phyloP scores from a whole-genome alignment of 2,888 invertebrate species.

The Melipona beecheii region DNA sequence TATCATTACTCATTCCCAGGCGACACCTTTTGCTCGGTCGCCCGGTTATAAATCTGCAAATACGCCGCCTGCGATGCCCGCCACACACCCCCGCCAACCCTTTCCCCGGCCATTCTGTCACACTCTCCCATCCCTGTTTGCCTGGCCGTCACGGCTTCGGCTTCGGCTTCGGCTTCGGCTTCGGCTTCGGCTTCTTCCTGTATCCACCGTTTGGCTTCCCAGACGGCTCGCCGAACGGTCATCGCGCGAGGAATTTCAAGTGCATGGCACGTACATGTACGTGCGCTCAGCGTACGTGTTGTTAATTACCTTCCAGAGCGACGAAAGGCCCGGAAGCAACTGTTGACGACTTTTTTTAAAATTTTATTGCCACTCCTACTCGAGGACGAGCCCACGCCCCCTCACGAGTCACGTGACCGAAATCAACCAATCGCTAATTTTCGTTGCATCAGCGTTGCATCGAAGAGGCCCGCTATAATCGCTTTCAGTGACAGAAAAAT shows the following conservation, averaged over 20 bases:
- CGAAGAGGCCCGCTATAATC: too few species aligned
- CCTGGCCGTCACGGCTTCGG: not conserved
- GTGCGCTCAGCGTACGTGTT: conserved; percentile 57
- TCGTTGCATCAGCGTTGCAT: too few species aligned
- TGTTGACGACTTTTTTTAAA: too few species aligned
- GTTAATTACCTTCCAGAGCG: conserved; percentile 61
- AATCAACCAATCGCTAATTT: too few species aligned
- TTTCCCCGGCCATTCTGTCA: conserved; percentile 15
- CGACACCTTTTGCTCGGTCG: conserved; percentile 71
- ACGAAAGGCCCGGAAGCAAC: not conserved
- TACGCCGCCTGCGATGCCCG: conserved; percentile 52
- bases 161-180: conserved; percentile 46
- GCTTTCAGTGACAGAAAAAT: too few species aligned
- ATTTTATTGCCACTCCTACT: too few species aligned
- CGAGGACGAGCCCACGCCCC: too few species aligned
- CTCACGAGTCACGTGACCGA: too few species aligned
- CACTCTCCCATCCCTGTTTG: conserved; percentile 5
- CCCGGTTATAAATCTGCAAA: conserved; percentile 76
- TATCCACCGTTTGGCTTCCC: not conserved
- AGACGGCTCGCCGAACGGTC: conserved; percentile 4
- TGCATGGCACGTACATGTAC: conserved; percentile 16
- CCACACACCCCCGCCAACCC: not conserved
- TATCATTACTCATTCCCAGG: conserved; percentile 76
- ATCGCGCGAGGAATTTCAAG: conserved; percentile 54
- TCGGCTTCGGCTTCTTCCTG: conserved; percentile 37